Evolutionary conservation across 2,113 vertebrate species (phyloP), one percentile per base, ranked within the genome.

Genomic region (Sitta europaea): DNA sequence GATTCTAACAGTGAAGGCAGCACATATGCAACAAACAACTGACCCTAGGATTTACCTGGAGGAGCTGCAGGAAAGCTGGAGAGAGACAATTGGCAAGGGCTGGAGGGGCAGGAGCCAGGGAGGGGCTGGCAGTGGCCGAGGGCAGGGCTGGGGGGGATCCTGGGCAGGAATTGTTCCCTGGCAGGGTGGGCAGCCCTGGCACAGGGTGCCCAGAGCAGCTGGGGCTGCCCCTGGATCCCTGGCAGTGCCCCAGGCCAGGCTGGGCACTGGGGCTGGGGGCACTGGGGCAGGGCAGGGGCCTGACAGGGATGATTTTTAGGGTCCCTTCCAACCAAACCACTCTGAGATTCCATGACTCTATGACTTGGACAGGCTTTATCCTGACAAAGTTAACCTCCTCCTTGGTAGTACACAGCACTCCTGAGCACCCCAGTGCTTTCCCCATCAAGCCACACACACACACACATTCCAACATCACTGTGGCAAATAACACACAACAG

Each of bases 221-320:
- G 84, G 1, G 72, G 72, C 72, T 86, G 83, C 47, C 72, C 83
- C 73, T 85, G 59, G 24, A 77, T 53, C 73, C 63, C 84, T 77
- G 84, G 54, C 12, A 70, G 63, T 51, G 47, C 3, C 47, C 83
- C 51, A 68, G 84, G 73, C 23, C 84, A 61, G 55, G 23, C 0
- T 77, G 84, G 84, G 9, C 10, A 50, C 0, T 68, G 15, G 62
- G 45, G 45, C 36, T 86, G 5, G 72, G 72, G 59, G 63, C 33
- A 77, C 54, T 61, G 84, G 55, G 28, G 13, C 35, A 17, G 15
- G 45, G 62, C 14, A 20, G 27, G 38, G 14, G 2, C n/a, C n/a
- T 45, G 47, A 19, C 0, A 5, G 1, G 12, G 63, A 5, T 47
- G 29, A 1, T 0, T 0, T 70, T 21, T 54, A 4, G 10, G 2